These are phyloP conservation scores for Dicentrarchus labrax DNA, from an alignment of 2,113 vertebrate genomes.

Conservation along the genomic window DNA sequence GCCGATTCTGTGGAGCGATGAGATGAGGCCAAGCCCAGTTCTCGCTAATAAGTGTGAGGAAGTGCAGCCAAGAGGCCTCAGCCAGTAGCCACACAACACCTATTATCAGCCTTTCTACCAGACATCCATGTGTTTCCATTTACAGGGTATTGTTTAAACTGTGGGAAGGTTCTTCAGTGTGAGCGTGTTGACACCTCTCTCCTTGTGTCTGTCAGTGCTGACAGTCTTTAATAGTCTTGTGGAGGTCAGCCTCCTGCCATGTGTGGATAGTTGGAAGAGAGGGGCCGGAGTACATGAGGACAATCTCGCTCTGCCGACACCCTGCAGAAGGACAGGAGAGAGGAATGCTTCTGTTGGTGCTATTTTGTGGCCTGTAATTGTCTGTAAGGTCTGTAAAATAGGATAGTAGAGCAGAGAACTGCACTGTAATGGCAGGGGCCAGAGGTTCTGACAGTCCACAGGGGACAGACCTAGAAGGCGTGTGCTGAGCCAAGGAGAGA, in stretches of 20 bases:
- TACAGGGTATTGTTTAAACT: slow-evolving; percentile 75
- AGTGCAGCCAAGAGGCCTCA: slow-evolving; percentile 65
- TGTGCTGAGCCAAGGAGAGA: slow-evolving; percentile 47
- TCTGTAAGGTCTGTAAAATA: slow-evolving; percentile 68
- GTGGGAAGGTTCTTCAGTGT: slow-evolving; percentile 59
- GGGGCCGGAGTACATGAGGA: slow-evolving; percentile 38
- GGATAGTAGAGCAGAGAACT: slow-evolving; percentile 56
- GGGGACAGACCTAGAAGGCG: slow-evolving; percentile 45
- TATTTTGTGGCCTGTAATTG: slow-evolving; percentile 74
- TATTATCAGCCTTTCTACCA: slow-evolving; percentile 78
- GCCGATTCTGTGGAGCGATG: slow-evolving; percentile 46
- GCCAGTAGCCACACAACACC: slow-evolving; percentile 79
- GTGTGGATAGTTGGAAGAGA: slow-evolving; percentile 51
- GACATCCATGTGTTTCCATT: slow-evolving; percentile 77
- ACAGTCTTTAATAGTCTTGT: slow-evolving; percentile 77
- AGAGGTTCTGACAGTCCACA: slow-evolving; percentile 53
- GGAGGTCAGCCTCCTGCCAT: slow-evolving; percentile 66
- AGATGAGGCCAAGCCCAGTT: slow-evolving; percentile 58
- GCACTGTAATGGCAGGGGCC: slow-evolving; percentile 52
- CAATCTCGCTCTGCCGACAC: slow-evolving; percentile 63
- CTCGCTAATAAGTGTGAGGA: slow-evolving; percentile 83
- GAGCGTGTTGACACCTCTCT: slow-evolving; percentile 73
- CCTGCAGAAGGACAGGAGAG: slow-evolving; percentile 36
- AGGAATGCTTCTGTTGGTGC: slow-evolving; percentile 57
- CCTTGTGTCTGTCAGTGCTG: slow-evolving; percentile 68